A percentile compares a stretch with the other conserved stretches of the same genome.
phyloP scores from a whole-genome alignment of 2,888 invertebrate species.

The Callinectes sapidus region DNA sequence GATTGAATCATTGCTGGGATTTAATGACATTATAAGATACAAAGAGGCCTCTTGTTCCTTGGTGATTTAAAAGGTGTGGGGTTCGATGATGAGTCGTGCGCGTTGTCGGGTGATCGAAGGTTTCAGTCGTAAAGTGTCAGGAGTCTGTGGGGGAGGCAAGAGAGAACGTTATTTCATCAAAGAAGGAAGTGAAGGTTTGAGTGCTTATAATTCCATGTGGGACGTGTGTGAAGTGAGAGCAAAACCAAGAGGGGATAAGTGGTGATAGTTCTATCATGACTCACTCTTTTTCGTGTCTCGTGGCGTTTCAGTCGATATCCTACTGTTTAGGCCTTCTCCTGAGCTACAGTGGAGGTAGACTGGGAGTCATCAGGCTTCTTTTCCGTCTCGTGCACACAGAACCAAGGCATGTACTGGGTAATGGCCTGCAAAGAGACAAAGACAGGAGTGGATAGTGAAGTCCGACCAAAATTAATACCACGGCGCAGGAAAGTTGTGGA shows the following conservation, averaged over 20 bases:
- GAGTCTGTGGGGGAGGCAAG: not conserved
- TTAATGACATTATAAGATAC: not conserved
- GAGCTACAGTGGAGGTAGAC: constrained; percentile 39
- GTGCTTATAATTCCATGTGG: not conserved
- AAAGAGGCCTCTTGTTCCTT: not conserved
- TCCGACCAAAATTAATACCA: not conserved
- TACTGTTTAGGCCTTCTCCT: not conserved
- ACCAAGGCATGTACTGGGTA: constrained; percentile 58
- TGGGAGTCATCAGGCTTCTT: constrained; percentile 33
- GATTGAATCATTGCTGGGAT: not conserved
- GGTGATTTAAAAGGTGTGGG: not conserved
- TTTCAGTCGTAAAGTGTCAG: not conserved
- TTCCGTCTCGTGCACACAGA: constrained; percentile 61
- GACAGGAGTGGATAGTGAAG: not conserved
- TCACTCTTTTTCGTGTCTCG: not conserved
- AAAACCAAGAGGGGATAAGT: not conserved
- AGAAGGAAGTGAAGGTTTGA: not conserved
- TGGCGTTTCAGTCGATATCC: not conserved
- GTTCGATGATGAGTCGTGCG: not conserved
- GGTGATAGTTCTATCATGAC: not conserved
- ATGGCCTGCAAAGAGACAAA: constrained; percentile 44
- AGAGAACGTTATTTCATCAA: not conserved
- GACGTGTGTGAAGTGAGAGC: not conserved
- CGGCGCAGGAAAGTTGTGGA: not conserved
- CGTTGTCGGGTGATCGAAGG: not conserved